phyloP scores from a whole-genome alignment of 2,888 invertebrate species.

The Elgonia sp. region DNA sequence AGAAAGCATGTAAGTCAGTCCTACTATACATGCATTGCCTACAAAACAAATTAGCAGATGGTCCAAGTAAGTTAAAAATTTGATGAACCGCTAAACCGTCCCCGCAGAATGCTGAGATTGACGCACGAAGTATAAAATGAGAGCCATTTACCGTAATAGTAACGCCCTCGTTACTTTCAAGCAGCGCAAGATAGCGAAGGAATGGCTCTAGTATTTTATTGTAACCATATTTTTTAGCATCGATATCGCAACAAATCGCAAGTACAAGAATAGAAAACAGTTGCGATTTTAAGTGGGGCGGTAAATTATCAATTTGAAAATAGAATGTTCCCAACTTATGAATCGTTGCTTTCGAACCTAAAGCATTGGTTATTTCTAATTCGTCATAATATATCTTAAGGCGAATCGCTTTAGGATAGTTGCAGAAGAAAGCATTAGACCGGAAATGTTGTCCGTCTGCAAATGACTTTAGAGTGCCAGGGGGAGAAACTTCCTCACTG shows the following conservation, averaged over 20 bases:
- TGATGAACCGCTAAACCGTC: slow-evolving; percentile 7
- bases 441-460: slow-evolving; percentile 71
- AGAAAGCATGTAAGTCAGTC: not conserved
- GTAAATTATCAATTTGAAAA: too few species aligned
- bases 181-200: slow-evolving; percentile 66
- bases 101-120: too few species aligned
- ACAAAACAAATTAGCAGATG: slow-evolving; percentile 72
- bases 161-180: slow-evolving; percentile 40
- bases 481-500: slow-evolving; percentile 55
- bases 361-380: too few species aligned
- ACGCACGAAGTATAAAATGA: not conserved
- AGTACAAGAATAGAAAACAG: too few species aligned
- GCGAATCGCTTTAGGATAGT: slow-evolving; percentile 50
- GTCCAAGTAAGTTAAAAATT: slow-evolving; percentile 61
- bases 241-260: too few species aligned
- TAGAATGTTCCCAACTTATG: too few species aligned
- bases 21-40: slow-evolving; percentile 66
- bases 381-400: slow-evolving; percentile 36
- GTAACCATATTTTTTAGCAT: too few species aligned
- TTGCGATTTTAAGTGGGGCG: too few species aligned
- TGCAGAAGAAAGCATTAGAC: slow-evolving; percentile 54
- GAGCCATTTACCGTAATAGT: slow-evolving; percentile 22
- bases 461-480: slow-evolving; percentile 63
- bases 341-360: too few species aligned
- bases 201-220: slow-evolving; percentile 66